Evolutionary conservation across 2,113 vertebrate species (phyloP), one percentile per base, ranked within the genome.

Genomic region (Dromas ardeola): DNA sequence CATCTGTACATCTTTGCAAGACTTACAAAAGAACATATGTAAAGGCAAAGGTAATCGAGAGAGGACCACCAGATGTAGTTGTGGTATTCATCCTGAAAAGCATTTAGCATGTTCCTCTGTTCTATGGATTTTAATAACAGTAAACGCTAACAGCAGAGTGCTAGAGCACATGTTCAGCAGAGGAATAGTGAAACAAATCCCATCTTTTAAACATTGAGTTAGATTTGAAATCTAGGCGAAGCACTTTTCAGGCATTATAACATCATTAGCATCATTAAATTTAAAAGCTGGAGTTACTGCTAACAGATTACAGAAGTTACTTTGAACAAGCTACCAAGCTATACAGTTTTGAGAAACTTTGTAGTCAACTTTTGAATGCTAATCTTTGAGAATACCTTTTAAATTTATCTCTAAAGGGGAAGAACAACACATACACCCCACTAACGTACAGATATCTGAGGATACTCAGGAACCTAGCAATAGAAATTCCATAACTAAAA

Each of bases 351-450:
- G 30, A 62, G 55, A 73, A 65, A 55, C 11, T 43, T 40, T 36
- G 9, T 15, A 49, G 38, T 1, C 22, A 32, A 29, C 11, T 42
- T 59, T 32, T 38, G 59, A 81, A 63, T 15, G 32, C n/a, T 70
- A n/a, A 52, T 14, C 26, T 86, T 86, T 27, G 22, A 32, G 17
- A 78, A 45, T 11, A 63, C 7, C 9, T 55, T 32, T 77, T 27
- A 81, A 71, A 86, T 69, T 49, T 55, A 43, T n/a, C 22, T 53
- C 7, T 3, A 78, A 66, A 84, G 26, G 21, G 90, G 12, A 89
- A 47, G 32, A 81, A 20, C 40, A 45, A 59, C 21, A 53, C 10
- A 43, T 27, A 59, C 3, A 52, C 10, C 2, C 2, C 0, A 0
- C 7, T 49, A 62, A 71, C 7, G 14, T 62, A 42, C 40, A 85